Conservation (phyloP, 2,888 invertebrate genomes). For the Trachelus tabidus region DNA sequence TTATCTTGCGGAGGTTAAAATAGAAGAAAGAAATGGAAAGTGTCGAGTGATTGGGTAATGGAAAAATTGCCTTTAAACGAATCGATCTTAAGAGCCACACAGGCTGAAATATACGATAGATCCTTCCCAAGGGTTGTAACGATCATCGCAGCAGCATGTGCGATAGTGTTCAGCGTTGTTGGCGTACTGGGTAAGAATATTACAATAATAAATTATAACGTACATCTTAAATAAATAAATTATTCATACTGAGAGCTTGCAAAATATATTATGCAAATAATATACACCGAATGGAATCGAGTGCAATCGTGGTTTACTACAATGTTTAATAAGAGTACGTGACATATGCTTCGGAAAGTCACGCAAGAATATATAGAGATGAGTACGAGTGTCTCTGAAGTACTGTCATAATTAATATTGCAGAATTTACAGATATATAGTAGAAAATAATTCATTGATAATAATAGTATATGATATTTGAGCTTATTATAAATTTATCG, state of each 20-base stretch:
- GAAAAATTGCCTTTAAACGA: background rate
- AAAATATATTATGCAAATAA: background rate
- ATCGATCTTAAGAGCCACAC: background rate
- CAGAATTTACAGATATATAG: background rate
- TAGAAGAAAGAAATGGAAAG: conserved; percentile 13
- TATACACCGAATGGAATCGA: background rate
- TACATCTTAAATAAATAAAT: conserved; percentile 7
- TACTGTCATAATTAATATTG: background rate
- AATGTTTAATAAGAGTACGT: background rate
- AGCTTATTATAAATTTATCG: background rate
- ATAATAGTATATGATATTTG: background rate
- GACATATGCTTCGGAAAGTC: background rate
- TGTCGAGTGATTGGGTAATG: conserved; percentile 16
- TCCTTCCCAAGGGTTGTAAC: conserved; percentile 81
- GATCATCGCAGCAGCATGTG: conserved; percentile 81
- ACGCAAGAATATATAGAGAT: background rate
- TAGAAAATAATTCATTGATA: background rate
- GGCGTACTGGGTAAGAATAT: conserved; percentile 79
- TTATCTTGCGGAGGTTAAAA: background rate
- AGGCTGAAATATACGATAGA: conserved; percentile 21
- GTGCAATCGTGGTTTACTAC: background rate
- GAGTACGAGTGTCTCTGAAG: background rate
- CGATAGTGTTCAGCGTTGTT: conserved; percentile 81
- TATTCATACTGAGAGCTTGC: background rate
- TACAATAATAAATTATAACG: background rate